Evolutionary conservation across 2,797 vertebrate genomes (phyloP), one percentile per base, ranked within the genome.

Genomic region (Pangasius sanitwongsei): DNA sequence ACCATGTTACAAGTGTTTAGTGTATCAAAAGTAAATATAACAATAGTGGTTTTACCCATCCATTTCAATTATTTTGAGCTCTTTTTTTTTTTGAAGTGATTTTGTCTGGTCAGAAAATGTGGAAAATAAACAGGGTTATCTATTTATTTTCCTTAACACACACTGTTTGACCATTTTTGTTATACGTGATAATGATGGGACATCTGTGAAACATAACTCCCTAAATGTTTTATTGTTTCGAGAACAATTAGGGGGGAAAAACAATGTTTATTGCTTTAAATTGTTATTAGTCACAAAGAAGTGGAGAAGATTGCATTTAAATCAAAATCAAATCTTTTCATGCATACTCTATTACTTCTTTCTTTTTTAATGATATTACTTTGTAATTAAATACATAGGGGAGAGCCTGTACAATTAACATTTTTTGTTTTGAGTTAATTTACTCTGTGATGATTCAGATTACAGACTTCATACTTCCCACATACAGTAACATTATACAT

Each of bases 1-100:
- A 84, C 84, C 84, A 80, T 57, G 87, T 81, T 86, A 89, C 83
- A 88, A 86, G 80, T 88, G 86, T 89, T 89, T 87, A 82, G 55
- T 61, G 20, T 55, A 61, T 82, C 55, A 61, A 31, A 81, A 81
- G 53, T 81, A 82, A 80, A 87, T 75, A 41, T 85, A 57, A 87
- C 67, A 83, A 59, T 86, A 83, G 78, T 37, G 31, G 69, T 61
- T 82, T 82, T 82, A 82, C 55, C 23, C 34, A 61, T 82, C 55
- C 20, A 82, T 82, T 82, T 41, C 11, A 28, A 82, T 41, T 82
- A 82, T 3, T 0, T 37, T 37, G 9, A 37, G 16, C 7, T 34
- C 31, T 61, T 48, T 23, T 48, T 63, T 25, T 25, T 57, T 57
- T 57, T 13, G 5, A 20, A 82, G 31, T 61, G 18, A 59, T 25